phyloP scores from a whole-genome alignment of 2,797 vertebrate species.

The Falco naumanni region DNA sequence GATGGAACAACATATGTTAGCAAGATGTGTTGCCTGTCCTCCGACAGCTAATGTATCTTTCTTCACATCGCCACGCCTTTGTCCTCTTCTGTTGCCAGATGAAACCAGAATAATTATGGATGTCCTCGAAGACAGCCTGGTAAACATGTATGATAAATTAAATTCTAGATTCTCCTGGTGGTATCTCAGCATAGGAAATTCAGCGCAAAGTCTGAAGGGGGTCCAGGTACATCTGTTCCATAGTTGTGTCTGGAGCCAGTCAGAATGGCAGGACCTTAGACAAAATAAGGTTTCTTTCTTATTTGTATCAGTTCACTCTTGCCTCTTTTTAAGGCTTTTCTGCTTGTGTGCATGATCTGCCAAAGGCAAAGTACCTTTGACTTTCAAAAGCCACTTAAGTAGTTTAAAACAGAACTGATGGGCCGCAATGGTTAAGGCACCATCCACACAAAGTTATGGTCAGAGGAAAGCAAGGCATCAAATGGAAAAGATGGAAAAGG shows the following conservation, averaged over 20 bases:
- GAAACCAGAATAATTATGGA: constrained; percentile 63
- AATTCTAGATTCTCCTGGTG: background rate
- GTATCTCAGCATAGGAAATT: background rate
- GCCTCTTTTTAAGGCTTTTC: background rate
- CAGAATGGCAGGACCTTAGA: background rate
- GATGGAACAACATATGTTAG: constrained; percentile 48
- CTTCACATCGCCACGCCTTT: constrained; percentile 15
- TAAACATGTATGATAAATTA: constrained; percentile 52
- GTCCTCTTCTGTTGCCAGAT: constrained; percentile 56
- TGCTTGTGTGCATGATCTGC: background rate
- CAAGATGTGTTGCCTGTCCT: constrained; percentile 59
- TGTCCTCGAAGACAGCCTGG: constrained; percentile 45
- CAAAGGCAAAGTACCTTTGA: background rate
- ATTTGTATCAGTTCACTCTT: background rate
- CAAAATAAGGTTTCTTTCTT: background rate
- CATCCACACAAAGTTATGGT: background rate
- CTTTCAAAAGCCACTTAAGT: background rate
- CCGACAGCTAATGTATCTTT: constrained; percentile 64
- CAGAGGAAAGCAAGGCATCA: background rate
- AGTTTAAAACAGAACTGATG: background rate
- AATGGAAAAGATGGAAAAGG: background rate
- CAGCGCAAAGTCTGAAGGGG: background rate
- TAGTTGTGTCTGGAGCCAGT: background rate
- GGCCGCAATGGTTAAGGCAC: background rate
- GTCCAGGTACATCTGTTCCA: background rate